Base-by-base conservation (phyloP, 2,888 invertebrate species). In the Ichneumon xanthorius region DNA sequence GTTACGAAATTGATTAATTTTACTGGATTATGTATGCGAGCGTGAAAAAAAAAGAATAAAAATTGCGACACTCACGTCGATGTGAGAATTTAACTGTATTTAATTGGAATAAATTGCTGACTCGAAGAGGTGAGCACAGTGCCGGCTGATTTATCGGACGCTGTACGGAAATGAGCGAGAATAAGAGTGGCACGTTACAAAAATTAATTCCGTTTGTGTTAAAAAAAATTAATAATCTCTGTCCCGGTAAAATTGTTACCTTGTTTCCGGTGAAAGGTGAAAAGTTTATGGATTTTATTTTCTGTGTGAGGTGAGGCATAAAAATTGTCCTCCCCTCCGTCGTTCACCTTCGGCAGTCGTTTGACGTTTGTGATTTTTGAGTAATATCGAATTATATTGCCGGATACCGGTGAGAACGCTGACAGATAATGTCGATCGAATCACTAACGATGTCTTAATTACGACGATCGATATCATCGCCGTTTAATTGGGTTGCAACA, bases 371-470 rank as follows among this genome's bases (percentile, higher is more conserved):
- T n/a, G 63, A 63, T 33, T 63, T 19, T 7, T 30, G n/a, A 33
- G 33, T 16, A 33, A 33, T 63, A 63, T 63, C 33, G 30, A 33
- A 16, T 30, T 63, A 16, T 7, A 63, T 30, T 30, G 22, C 4
- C 16, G 63, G 26, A 30, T 6, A 30, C 3, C 5, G 40, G 22
- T 30, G 50, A 71, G 67, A 67, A 50, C 58, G 68, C 77, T 67
- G 80, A 73, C 80, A 22, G 50, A 80, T 84, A 80, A 81, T 67
- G 75, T 77, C 67, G 61, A 65, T 76, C 80, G 75, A 80, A 68
- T 78, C 77, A 73, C 55, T 81, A 81, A 78, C 81, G 80, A 81
- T 68, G 67, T 81, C 81, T 81, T 81, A 77, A 84, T 84, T 81
- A 55, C 78, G 30, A 22, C 67, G 80, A 84, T 81, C 77, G 78